Evolutionary conservation across 2,797 vertebrate genomes (phyloP).

Genomic region (Leuciscus waleckii): DNA sequence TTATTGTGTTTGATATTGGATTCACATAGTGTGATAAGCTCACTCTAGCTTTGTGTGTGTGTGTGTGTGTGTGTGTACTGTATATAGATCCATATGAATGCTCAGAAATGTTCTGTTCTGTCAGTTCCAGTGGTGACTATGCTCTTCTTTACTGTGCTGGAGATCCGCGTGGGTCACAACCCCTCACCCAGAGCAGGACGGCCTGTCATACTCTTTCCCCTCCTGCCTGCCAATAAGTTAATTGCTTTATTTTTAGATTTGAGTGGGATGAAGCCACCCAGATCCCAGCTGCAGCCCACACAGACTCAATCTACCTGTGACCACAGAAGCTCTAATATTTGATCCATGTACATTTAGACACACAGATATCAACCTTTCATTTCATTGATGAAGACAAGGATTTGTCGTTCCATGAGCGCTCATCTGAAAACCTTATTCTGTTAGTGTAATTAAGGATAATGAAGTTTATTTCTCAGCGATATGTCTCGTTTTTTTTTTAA

Average conservation of each 20-base stretch:
- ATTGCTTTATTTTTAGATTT: slow-evolving; percentile 79
- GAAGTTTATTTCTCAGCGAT: not conserved
- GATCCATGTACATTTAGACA: slow-evolving; percentile 29
- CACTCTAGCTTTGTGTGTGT: not conserved
- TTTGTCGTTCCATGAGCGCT: not conserved
- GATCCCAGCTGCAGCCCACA: slow-evolving; percentile 48
- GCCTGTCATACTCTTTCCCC: slow-evolving; percentile 75
- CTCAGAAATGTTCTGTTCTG: slow-evolving; percentile 22
- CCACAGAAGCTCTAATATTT: slow-evolving; percentile 18
- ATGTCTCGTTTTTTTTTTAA: not conserved
- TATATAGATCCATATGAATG: slow-evolving; percentile 16
- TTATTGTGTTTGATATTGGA: slow-evolving; percentile 24
- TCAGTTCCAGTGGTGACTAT: slow-evolving; percentile 12
- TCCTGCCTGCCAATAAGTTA: slow-evolving; percentile 81
- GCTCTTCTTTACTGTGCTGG: slow-evolving; percentile 27
- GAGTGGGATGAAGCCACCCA: slow-evolving; percentile 38
- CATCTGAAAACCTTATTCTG: not conserved
- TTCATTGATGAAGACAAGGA: not conserved
- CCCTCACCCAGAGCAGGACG: slow-evolving; percentile 76
- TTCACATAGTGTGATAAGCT: not conserved
- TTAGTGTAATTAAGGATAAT: not conserved
- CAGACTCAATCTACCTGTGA: slow-evolving; percentile 45
- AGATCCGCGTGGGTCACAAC: slow-evolving; percentile 72
- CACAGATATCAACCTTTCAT: slow-evolving; percentile 4
- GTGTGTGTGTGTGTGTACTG: not conserved